Evolutionary conservation across 2,797 vertebrate genomes (phyloP).

Genomic region (Tolypeutes matacus): DNA sequence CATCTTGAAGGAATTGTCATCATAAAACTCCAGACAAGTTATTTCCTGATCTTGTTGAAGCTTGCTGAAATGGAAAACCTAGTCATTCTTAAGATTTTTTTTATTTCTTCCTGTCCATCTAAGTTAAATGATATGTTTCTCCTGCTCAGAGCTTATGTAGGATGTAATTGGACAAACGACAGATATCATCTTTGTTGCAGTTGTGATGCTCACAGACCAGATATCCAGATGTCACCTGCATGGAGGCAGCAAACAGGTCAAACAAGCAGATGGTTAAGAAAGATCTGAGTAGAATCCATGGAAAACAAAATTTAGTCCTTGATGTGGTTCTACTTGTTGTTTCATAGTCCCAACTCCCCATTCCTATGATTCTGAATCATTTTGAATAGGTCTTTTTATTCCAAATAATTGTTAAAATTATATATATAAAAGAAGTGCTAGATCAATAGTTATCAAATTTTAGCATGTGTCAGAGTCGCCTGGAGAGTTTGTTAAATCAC

Average conservation of each 20-base stretch:
- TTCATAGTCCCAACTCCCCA: background rate
- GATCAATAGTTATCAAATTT: background rate
- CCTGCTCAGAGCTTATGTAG: background rate
- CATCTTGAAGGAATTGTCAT: background rate
- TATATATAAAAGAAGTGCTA: no score
- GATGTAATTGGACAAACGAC: background rate
- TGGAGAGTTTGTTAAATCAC: background rate
- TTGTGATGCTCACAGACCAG: background rate
- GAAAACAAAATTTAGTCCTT: background rate
- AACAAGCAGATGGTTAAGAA: background rate
- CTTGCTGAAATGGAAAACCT: conserved; percentile 33
- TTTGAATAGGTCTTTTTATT: background rate
- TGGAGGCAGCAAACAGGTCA: background rate
- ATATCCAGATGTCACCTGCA: background rate
- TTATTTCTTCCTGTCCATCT: background rate
- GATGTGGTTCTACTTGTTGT: background rate
- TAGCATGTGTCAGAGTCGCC: background rate
- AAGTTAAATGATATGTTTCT: background rate
- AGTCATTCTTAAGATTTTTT: conserved; percentile 18
- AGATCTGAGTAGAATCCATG: background rate
- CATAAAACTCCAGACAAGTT: conserved; percentile 14
- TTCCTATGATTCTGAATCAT: background rate
- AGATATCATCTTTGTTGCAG: background rate
- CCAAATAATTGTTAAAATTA: conserved; percentile 43
- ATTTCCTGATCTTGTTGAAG: conserved; percentile 60